Conservation (phyloP, 2,113 vertebrate genomes). For the Coturnix japonica region DNA sequence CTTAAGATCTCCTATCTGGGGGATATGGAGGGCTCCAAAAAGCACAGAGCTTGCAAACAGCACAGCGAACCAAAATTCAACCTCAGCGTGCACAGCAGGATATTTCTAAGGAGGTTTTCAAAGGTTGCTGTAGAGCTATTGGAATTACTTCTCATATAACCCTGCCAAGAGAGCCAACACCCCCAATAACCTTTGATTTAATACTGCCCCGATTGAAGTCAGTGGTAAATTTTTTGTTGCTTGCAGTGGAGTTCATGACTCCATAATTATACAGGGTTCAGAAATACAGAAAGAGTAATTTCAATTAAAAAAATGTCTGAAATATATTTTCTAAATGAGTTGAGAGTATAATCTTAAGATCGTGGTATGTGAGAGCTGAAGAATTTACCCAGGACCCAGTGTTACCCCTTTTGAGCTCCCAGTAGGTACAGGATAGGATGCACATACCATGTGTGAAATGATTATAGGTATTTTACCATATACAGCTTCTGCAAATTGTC, state of each 20-base stretch:
- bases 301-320: slow-evolving; percentile 7
- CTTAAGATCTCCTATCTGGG: not conserved
- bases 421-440: not conserved
- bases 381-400: not conserved
- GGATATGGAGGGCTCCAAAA: not conserved
- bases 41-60: not conserved
- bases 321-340: slow-evolving; percentile 17
- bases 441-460: slow-evolving; percentile 13
- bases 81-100: not conserved
- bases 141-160: not conserved
- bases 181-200: slow-evolving; percentile 13
- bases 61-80: not conserved
- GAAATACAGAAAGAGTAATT: slow-evolving; percentile 35
- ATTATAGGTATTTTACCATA: not conserved
- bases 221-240: not conserved
- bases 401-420: slow-evolving; percentile 11
- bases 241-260: slow-evolving; percentile 48
- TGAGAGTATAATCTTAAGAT: slow-evolving; percentile 27
- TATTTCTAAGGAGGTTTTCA: not conserved
- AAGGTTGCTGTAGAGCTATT: not conserved
- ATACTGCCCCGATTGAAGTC: not conserved
- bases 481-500: slow-evolving; percentile 29
- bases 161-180: slow-evolving; percentile 18
- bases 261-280: not conserved
- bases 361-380: slow-evolving; percentile 16